These are phyloP conservation scores for Phenacoccus solenopsis DNA, from an alignment of 1,140 invertebrate genomes.

Conservation along the genomic window DNA sequence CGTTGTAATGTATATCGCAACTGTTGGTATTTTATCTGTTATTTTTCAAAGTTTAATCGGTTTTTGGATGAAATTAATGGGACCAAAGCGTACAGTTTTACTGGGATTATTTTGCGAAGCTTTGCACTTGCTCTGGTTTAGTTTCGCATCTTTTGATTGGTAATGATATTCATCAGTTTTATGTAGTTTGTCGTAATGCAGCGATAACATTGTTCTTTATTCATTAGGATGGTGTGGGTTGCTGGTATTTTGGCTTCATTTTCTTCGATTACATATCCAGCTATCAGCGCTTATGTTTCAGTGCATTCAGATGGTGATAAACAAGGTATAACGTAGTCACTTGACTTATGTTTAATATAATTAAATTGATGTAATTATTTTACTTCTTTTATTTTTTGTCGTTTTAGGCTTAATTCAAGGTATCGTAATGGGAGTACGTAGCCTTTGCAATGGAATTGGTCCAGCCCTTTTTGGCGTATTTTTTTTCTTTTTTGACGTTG, in stretches of 20 bases:
- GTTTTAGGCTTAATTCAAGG: conserved; percentile 81
- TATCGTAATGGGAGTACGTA: conserved; percentile 92
- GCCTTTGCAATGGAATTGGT: conserved; percentile 77
- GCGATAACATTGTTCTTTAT: too few relatives aligned
- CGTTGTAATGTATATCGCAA: conserved; percentile 95
- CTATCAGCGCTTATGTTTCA: conserved; percentile 97
- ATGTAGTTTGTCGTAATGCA: not conserved
- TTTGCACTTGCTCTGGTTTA: conserved; percentile 93
- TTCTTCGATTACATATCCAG: conserved; percentile 92
- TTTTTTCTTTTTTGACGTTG: conserved; percentile 97
- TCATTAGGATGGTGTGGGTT: conserved; percentile 93
- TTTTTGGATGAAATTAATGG: conserved; percentile 78
- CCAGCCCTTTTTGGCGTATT: conserved; percentile 95
- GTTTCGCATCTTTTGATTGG: conserved; percentile 76
- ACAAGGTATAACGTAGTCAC: conserved; percentile 50
- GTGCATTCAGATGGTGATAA: conserved; percentile 92
- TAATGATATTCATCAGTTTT: conserved; percentile 33
- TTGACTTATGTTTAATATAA: not conserved
- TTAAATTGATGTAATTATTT: not conserved
- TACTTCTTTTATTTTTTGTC: not conserved
- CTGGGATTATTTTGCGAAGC: conserved; percentile 92
- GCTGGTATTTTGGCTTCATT: conserved; percentile 90
- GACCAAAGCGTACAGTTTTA: conserved; percentile 95
- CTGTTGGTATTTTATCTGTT: conserved; percentile 92
- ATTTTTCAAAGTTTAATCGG: conserved; percentile 84